Evolutionary conservation across 30 jellyfish, hydroid and myxozoan genomes (phyloP).

Genomic region (Pelagia noctiluca): DNA sequence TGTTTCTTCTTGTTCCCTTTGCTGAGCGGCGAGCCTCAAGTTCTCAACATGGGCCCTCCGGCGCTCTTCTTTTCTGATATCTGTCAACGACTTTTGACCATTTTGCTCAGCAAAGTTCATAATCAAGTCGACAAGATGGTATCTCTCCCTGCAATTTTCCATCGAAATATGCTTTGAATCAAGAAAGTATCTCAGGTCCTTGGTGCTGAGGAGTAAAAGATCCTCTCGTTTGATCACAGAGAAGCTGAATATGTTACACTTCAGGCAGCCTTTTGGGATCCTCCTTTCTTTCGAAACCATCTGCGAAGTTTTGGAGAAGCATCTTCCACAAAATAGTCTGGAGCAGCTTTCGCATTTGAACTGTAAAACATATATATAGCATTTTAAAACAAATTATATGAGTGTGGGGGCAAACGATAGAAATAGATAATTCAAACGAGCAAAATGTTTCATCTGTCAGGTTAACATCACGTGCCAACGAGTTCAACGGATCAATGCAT

Average conservation of each 20-base stretch:
- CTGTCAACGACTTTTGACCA: slow-evolving; percentile 80
- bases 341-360: slow-evolving; percentile 77
- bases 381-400: neutral
- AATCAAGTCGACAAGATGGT: slow-evolving; percentile 82
- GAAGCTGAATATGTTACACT: slow-evolving; percentile 74
- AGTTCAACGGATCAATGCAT: no score
- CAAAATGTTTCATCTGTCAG: no score
- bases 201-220: slow-evolving; percentile 67
- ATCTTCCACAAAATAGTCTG: slow-evolving; percentile 78
- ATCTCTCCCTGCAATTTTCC: slow-evolving; percentile 84
- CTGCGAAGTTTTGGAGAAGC: slow-evolving; percentile 75
- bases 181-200: slow-evolving; percentile 78
- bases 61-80: slow-evolving; percentile 67
- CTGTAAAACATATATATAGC: slow-evolving; percentile 37
- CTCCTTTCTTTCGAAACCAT: slow-evolving; percentile 11
- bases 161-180: slow-evolving; percentile 69
- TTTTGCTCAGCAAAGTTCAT: slow-evolving; percentile 94
- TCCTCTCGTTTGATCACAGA: slow-evolving; percentile 76
- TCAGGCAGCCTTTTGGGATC: slow-evolving; percentile 60
- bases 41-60: slow-evolving; percentile 74
- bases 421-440: no score
- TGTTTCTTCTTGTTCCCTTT: slow-evolving; percentile 69
- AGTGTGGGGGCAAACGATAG: neutral
- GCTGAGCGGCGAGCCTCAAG: slow-evolving; percentile 81
- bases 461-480: no score